phyloP scores from a whole-genome alignment of 2,888 invertebrate genomes.

The Thysanoteuthis rhombus region DNA sequence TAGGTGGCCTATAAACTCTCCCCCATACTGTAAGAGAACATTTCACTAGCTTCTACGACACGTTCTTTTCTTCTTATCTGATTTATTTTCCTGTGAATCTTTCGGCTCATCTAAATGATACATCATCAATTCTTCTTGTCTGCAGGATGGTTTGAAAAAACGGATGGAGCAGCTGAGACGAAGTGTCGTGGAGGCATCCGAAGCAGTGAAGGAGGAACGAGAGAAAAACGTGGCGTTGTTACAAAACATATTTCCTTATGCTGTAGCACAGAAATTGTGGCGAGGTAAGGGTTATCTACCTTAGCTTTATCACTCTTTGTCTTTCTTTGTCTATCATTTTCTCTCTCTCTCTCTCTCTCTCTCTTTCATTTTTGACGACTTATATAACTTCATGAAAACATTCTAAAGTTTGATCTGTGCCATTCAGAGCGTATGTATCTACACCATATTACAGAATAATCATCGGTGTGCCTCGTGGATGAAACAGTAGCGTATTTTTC shows the following conservation, averaged over 20 bases:
- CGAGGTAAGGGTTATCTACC: slow-evolving; percentile 75
- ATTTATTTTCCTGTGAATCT: not conserved
- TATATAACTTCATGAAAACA: too few species aligned
- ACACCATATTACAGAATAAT: too few species aligned
- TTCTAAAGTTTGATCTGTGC: too few species aligned
- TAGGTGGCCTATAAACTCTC: too few species aligned
- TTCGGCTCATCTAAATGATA: not conserved
- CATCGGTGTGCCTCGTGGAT: too few species aligned
- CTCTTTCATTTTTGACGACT: not conserved
- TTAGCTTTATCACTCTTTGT: too few species aligned
- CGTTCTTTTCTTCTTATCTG: too few species aligned
- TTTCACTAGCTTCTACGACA: too few species aligned
- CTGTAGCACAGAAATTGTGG: slow-evolving; percentile 93
- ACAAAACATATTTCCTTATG: slow-evolving; percentile 93
- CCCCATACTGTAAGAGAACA: too few species aligned
- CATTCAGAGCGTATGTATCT: too few species aligned
- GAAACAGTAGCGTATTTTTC: too few species aligned
- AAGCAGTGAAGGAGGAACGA: slow-evolving; percentile 90
- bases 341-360: not conserved
- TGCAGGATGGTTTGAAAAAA: slow-evolving; percentile 74
- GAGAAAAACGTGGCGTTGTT: slow-evolving; percentile 94
- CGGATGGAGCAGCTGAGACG: slow-evolving; percentile 91
- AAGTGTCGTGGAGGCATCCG: slow-evolving; percentile 91
- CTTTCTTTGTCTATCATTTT: too few species aligned
- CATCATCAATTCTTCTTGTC: not conserved